Percentiles rank a stretch among this genome's conserved stretches.
phyloP scores from a whole-genome alignment of 2,797 vertebrate species.

The Pseudomugil gertrudae region DNA sequence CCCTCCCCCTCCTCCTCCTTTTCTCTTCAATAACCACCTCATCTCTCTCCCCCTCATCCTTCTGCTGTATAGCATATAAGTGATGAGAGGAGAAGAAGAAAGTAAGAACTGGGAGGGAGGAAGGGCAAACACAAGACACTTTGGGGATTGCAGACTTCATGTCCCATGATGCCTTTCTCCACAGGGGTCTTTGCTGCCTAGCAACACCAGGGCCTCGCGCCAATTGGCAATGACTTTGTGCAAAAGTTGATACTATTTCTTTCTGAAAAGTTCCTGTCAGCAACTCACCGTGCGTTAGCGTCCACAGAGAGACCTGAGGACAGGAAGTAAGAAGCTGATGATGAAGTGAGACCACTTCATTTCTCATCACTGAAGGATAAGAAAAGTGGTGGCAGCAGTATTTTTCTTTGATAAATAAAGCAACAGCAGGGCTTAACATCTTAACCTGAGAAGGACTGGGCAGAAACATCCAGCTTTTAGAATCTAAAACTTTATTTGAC shows the following conservation, averaged over 20 bases:
- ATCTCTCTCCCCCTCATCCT: constrained; percentile 33
- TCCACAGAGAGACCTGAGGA: constrained; percentile 3
- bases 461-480: no score
- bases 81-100: constrained; percentile 10
- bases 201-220: constrained; percentile 20
- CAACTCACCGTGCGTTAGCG: not conserved
- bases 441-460: no score
- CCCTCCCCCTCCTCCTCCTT: constrained; percentile 38
- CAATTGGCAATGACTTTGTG: constrained; percentile 21
- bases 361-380: constrained; percentile 4
- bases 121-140: constrained; percentile 24
- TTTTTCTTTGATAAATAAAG: not conserved
- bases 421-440: not conserved
- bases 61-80: constrained; percentile 44
- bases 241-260: constrained; percentile 1
- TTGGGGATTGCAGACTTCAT: constrained; percentile 36
- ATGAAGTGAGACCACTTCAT: not conserved
- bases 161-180: constrained; percentile 42
- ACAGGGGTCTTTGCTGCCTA: constrained; percentile 27
- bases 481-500: no score
- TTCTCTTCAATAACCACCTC: constrained; percentile 46
- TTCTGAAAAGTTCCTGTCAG: constrained; percentile 24
- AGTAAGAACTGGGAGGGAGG: constrained; percentile 9
- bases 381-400: not conserved
- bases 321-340: constrained; percentile 1